A percentile compares a stretch with the other conserved stretches of the same genome.
These are phyloP conservation scores for Boulengeromyrus knoepffleri DNA, from an alignment of 2,113 vertebrate genomes.

Conservation along the genomic window DNA sequence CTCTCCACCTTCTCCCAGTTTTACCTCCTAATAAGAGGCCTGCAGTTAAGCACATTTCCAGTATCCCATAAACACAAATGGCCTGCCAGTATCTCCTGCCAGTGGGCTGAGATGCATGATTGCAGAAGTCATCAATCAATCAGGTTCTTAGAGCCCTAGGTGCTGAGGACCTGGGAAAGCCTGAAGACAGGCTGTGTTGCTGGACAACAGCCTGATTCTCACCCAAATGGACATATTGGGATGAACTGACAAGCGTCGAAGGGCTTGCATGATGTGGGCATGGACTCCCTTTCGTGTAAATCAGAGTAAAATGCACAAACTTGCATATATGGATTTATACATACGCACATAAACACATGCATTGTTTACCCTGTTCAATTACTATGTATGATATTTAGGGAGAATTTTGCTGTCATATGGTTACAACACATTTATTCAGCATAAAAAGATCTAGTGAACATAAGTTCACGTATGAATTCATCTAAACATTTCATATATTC, in stretches of 20 bases:
- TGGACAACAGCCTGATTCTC: background rate
- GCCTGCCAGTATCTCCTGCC: conserved; percentile 14
- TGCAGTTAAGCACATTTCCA: conserved; percentile 22
- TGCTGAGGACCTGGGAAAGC: background rate
- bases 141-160: conserved; percentile 20
- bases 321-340: background rate
- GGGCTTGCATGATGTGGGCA: background rate
- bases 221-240: background rate
- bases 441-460: background rate
- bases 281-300: background rate
- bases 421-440: background rate
- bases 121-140: conserved; percentile 15
- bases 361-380: background rate
- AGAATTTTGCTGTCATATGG: background rate
- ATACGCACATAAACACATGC: background rate
- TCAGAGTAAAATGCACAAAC: background rate
- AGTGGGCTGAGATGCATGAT: conserved; percentile 6
- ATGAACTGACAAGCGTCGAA: background rate
- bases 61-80: conserved; percentile 24
- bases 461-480: background rate
- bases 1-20: background rate
- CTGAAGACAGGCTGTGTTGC: background rate
- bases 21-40: conserved; percentile 21
- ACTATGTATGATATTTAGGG: background rate
- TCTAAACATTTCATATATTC: background rate